Percentiles rank a stretch among this genome's conserved stretches.
Conservation (phyloP, 2,888 invertebrate genomes). For the Thymelicus sylvestris region DNA sequence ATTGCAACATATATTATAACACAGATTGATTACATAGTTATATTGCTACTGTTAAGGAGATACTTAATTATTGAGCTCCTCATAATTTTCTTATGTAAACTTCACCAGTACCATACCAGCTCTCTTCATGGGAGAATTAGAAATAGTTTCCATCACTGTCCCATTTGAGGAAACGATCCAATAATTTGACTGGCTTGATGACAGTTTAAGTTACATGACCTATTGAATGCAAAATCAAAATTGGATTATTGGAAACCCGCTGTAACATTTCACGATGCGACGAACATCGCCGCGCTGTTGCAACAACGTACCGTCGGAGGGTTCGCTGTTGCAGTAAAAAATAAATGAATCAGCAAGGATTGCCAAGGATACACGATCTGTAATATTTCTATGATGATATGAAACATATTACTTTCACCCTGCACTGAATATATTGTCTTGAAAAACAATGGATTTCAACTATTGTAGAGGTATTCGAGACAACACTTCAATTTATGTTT, state of each 20-base stretch:
- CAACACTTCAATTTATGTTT: too few relatives aligned
- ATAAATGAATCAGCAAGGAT: neutral
- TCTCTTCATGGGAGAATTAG: too few relatives aligned
- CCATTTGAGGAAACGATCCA: neutral
- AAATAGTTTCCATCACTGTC: neutral
- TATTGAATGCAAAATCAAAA: constrained; percentile 7
- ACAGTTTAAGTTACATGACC: constrained; percentile 7
- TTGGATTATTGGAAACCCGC: constrained; percentile 5
- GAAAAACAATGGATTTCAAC: too few relatives aligned
- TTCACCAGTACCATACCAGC: too few relatives aligned
- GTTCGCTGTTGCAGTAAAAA: neutral
- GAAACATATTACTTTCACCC: too few relatives aligned
- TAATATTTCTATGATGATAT: neutral
- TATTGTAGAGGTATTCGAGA: too few relatives aligned
- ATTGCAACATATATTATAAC: too few relatives aligned
- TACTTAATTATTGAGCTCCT: too few relatives aligned
- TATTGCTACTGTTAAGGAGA: too few relatives aligned
- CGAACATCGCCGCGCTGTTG: neutral
- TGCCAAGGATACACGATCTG: neutral
- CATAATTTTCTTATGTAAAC: too few relatives aligned
- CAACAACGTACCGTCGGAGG: neutral
- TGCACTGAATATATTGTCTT: too few relatives aligned
- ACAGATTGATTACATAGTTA: too few relatives aligned
- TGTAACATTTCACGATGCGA: constrained; percentile 24
- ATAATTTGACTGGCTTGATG: neutral